These are phyloP conservation scores for Pseudococcus viburni DNA, from an alignment of 2,888 invertebrate species.

Conservation along the genomic window DNA sequence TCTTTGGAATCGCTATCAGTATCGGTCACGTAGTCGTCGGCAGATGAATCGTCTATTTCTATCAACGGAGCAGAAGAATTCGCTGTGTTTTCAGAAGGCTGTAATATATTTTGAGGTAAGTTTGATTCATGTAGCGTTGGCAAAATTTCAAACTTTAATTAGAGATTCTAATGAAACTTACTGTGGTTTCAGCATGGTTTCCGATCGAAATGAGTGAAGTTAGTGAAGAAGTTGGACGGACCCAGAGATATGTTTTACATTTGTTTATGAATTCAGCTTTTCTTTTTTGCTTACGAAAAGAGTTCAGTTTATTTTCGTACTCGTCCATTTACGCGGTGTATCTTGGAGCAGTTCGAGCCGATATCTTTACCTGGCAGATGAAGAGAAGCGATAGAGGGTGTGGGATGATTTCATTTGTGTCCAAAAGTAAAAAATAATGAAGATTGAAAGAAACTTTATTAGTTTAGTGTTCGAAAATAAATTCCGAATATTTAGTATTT, in stretches of 20 bases:
- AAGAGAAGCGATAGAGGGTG: too few relatives aligned
- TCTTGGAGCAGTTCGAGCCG: too few relatives aligned
- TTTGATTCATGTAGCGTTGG: neutral
- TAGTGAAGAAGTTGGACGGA: neutral
- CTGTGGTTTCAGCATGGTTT: neutral
- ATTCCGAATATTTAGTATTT: too few relatives aligned
- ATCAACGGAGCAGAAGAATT: neutral
- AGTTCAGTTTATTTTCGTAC: conserved; percentile 46
- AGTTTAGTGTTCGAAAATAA: too few relatives aligned
- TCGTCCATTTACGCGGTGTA: conserved; percentile 34
- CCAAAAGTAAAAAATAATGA: too few relatives aligned
- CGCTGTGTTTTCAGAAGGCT: neutral
- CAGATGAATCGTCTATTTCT: neutral
- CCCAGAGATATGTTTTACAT: conserved; percentile 22
- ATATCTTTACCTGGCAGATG: too few relatives aligned
- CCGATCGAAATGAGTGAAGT: neutral
- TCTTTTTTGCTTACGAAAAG: conserved; percentile 36
- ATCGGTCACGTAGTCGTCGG: neutral
- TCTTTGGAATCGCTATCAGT: neutral
- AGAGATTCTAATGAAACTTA: neutral
- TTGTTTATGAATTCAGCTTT: neutral
- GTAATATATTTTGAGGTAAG: neutral
- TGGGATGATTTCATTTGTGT: too few relatives aligned
- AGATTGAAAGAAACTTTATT: too few relatives aligned
- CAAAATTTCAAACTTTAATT: neutral